Evolutionary conservation across 2,113 vertebrate genomes (phyloP).

Genomic region (Phaethornis superciliosus): DNA sequence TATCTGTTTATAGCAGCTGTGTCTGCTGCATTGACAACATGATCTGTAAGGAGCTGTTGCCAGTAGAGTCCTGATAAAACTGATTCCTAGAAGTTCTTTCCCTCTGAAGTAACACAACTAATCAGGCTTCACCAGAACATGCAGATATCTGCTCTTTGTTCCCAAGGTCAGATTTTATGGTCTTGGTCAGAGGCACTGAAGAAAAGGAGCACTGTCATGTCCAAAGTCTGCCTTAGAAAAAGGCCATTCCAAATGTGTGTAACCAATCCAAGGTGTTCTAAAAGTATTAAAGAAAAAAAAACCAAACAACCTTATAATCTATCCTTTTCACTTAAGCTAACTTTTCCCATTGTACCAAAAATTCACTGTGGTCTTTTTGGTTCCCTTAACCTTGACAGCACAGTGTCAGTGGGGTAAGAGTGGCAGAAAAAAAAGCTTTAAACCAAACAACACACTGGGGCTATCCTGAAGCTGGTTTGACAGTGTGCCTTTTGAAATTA

Average conservation of each 20-base stretch:
- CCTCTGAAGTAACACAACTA: not conserved
- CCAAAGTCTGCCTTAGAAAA: not conserved
- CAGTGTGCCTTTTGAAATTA: not conserved
- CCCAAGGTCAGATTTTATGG: not conserved
- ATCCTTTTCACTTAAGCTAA: not conserved
- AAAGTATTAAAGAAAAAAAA: not conserved
- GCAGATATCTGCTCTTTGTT: not conserved
- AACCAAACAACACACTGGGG: not conserved
- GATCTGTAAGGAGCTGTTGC: conserved; percentile 71
- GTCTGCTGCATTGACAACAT: conserved; percentile 52
- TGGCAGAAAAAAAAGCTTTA: not conserved
- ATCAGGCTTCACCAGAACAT: conserved; percentile 20
- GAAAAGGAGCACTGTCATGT: not conserved
- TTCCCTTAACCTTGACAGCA: not conserved
- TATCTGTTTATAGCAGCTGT: not conserved
- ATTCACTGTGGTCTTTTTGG: not conserved
- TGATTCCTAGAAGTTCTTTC: conserved; percentile 40
- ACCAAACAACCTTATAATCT: not conserved
- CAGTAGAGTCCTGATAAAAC: conserved; percentile 61
- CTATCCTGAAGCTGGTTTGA: not conserved
- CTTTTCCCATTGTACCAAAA: not conserved
- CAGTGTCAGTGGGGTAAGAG: not conserved
- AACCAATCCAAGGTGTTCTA: not conserved
- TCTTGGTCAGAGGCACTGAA: not conserved
- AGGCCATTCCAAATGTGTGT: not conserved